Evolutionary conservation across 1,140 invertebrate species (phyloP), one percentile per base, ranked within the genome.

Genomic region (Oncopeltus fasciatus): DNA sequence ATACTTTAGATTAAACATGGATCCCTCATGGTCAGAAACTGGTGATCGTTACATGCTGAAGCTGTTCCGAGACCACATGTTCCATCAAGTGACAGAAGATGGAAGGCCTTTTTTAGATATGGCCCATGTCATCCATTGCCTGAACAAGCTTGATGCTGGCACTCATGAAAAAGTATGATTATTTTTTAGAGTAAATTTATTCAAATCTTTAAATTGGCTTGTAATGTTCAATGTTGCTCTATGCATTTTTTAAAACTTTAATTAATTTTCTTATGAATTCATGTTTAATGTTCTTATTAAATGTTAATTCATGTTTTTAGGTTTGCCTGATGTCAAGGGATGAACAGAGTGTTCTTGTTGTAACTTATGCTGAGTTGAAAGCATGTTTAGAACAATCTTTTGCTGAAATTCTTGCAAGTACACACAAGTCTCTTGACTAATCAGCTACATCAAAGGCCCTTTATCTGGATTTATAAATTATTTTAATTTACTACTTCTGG

Each of bases 1-100:
- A n/a, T n/a, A n/a, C n/a, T n/a, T n/a, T n/a, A 92, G 89, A 70
- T 82, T 94, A 65, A 92, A 92, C 73, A 76, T 95, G 80, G 95
- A 98, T 75, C 82, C 85, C 9, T 82, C 88, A 24, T 99, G 95
- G 95, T 85, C 92, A 49, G 95, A 99, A 76, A 98, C 94, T 27
- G 95, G 95, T 29, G 93, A 96, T 75, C 82, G 94, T 53, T 99
- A 98, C 75, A 90, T 98, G 86, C 78, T 98, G 73, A 98, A 98
- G 79, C 76, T 99, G 69, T 98, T 98, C 78, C 81, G 95, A 65
- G 96, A 98, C 77, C 96, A 95, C 74, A 76, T 98, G 62, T 98
- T 98, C 76, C 95, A 99, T 79, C 84, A 88, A 71, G 87, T 95
- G 43, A 87, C 87, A 33, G 85, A 88, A 66, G 90, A 95, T 73